phyloP scores from a whole-genome alignment of 2,113 vertebrate species.

The Spheniscus mendiculus region DNA sequence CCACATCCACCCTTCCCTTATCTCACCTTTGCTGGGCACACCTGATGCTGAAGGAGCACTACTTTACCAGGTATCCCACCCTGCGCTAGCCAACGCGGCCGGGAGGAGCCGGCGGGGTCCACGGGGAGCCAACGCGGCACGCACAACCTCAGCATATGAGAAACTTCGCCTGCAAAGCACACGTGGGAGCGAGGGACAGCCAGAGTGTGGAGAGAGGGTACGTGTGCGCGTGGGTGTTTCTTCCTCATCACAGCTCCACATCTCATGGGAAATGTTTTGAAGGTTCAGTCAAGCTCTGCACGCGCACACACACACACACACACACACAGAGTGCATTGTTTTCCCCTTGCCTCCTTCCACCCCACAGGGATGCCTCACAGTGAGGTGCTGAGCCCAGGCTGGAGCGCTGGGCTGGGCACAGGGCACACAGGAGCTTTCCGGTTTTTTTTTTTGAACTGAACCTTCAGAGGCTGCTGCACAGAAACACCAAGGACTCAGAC shows the following conservation, averaged over 20 bases:
- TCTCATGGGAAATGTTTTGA: background rate
- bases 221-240: accelerated
- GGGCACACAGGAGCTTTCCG: background rate
- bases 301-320: background rate
- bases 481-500: background rate
- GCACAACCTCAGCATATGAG: accelerated
- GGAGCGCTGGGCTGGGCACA: background rate
- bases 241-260: background rate
- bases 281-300: background rate
- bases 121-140: accelerated
- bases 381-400: background rate
- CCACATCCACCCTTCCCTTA: background rate
- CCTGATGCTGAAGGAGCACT: background rate
- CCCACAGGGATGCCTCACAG: background rate
- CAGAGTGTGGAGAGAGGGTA: accelerated
- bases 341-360: background rate
- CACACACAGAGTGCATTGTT: too few species aligned
- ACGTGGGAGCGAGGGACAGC: background rate
- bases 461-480: background rate
- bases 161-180: accelerated
- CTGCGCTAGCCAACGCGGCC: accelerated
- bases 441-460: background rate
- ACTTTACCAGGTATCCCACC: background rate
- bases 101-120: accelerated
- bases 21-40: background rate